Evolutionary conservation across 2,113 vertebrate genomes (phyloP).

Genomic region (Solenodon paradoxus): DNA sequence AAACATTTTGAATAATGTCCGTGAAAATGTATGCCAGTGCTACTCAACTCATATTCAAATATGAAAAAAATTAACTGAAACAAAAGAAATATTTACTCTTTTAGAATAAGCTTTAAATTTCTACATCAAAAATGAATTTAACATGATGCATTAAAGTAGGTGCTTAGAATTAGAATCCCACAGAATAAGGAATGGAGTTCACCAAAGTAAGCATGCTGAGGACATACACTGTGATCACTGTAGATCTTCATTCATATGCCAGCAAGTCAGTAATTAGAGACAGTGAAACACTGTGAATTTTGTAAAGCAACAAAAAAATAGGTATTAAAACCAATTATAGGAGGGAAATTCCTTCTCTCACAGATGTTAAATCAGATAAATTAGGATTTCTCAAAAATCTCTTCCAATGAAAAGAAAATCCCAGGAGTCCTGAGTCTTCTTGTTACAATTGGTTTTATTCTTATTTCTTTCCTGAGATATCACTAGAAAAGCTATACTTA

Average conservation of each 20-base stretch:
- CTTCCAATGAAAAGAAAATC: constrained; percentile 37
- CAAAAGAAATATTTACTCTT: constrained; percentile 13
- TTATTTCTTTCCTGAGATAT: constrained; percentile 52
- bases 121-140: not conserved
- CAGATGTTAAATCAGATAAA: constrained; percentile 27
- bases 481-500: constrained; percentile 24
- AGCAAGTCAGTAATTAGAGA: constrained; percentile 31
- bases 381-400: constrained; percentile 43
- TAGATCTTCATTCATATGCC: not conserved
- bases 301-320: not conserved
- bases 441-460: constrained; percentile 44
- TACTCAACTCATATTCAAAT: not conserved
- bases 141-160: not conserved
- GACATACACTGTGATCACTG: not conserved
- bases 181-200: not conserved
- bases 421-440: not conserved
- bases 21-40: not conserved
- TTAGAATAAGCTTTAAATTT: constrained; percentile 38
- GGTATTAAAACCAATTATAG: not conserved
- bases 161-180: not conserved
- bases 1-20: not conserved
- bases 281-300: not conserved
- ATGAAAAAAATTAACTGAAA: not conserved
- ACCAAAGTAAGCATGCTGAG: not conserved
- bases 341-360: constrained; percentile 39